A percentile compares a stretch with the other conserved stretches of the same genome.
phyloP scores from a whole-genome alignment of 1,140 invertebrate genomes.

The Pseudoatta argentina region DNA sequence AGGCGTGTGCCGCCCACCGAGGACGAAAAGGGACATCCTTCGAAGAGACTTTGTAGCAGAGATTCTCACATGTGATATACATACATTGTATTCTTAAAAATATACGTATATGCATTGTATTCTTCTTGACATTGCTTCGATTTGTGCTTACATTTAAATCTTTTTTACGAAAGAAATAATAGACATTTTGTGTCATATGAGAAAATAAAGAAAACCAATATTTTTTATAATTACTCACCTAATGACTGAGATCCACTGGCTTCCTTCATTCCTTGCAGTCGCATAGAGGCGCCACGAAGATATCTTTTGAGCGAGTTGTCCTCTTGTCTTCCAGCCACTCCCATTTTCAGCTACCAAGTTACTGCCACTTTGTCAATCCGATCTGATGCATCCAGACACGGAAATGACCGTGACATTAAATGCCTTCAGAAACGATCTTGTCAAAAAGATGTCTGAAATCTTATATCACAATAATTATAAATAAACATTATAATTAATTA shows the following conservation, averaged over 20 bases:
- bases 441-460: conserved; percentile 32
- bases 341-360: conserved; percentile 79
- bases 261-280: conserved; percentile 55
- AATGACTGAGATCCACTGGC: conserved; percentile 68
- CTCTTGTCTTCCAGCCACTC: conserved; percentile 79
- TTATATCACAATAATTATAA: conserved; percentile 6
- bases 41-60: conserved; percentile 63
- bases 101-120: no score
- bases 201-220: background rate
- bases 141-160: conserved; percentile 15
- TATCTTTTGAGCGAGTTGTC: conserved; percentile 77
- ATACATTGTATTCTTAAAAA: background rate
- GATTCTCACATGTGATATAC: conserved; percentile 61
- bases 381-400: conserved; percentile 64
- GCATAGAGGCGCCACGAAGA: conserved; percentile 75
- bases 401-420: conserved; percentile 66
- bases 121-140: background rate
- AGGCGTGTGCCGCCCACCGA: conserved; percentile 71
- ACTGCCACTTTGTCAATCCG: conserved; percentile 75
- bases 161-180: background rate
- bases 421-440: conserved; percentile 59
- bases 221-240: background rate
- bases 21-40: conserved; percentile 75
- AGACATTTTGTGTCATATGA: background rate
- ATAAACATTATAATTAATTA: background rate